phyloP scores from a whole-genome alignment of 2,797 vertebrate species.

The Rhodeus uyekii region DNA sequence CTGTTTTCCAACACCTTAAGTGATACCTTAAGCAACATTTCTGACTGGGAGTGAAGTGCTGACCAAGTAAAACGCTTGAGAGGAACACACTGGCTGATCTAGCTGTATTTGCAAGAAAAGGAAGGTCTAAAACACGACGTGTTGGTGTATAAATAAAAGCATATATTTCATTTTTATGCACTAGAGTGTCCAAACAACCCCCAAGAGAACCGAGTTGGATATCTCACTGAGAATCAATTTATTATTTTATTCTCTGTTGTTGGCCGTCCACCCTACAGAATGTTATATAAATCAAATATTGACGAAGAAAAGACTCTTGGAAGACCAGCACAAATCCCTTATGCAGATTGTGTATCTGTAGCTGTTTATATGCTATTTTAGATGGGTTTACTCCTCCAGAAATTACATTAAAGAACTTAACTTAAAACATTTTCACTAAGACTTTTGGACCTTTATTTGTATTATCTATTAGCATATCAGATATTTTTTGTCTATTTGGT shows the following conservation, averaged over 20 bases:
- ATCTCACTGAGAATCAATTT: neutral
- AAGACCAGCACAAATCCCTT: neutral
- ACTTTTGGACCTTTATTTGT: neutral
- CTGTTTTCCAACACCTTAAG: conserved; percentile 85
- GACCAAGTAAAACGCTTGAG: conserved; percentile 78
- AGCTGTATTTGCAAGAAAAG: conserved; percentile 61
- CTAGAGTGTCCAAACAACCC: conserved; percentile 5
- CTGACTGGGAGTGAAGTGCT: conserved; percentile 72
- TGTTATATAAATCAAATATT: neutral
- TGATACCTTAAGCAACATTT: conserved; percentile 83
- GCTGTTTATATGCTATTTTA: too few relatives aligned
- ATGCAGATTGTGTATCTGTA: neutral
- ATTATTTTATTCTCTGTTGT: neutral
- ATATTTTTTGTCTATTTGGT: neutral
- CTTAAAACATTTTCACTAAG: neutral
- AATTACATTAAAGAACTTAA: too few relatives aligned
- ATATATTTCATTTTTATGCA: neutral
- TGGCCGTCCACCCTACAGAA: neutral
- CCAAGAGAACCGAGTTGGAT: conserved; percentile 10
- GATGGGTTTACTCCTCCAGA: too few relatives aligned
- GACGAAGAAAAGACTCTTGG: neutral
- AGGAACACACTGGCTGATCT: conserved; percentile 60
- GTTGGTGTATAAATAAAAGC: conserved; percentile 16
- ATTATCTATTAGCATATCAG: neutral
- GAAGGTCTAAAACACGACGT: conserved; percentile 32